Conservation (phyloP, 2,797 vertebrate species). For the Poeciliopsis paucimaculata region DNA sequence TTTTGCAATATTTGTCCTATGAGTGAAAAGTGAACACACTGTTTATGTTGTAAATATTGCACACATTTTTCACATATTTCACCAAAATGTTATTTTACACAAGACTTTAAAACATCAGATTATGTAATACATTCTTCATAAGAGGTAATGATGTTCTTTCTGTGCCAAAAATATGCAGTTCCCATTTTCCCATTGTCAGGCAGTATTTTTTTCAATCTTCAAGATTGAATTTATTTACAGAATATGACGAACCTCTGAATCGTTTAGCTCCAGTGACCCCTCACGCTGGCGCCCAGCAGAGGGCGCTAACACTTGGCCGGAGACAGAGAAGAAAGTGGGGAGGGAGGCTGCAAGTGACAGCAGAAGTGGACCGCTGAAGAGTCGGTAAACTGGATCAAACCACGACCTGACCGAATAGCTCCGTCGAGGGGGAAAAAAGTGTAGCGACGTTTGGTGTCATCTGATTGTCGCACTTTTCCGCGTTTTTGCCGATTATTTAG, state of each 20-base stretch:
- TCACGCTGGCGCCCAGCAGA: conserved; percentile 1
- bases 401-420: conserved; percentile 33
- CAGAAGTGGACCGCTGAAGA: conserved; percentile 50
- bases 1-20: background rate
- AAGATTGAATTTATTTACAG: background rate
- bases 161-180: no score
- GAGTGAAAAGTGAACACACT: background rate
- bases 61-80: no score
- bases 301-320: conserved; percentile 18
- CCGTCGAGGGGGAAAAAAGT: background rate
- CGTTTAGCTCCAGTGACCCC: background rate
- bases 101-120: no score
- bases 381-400: conserved; percentile 37
- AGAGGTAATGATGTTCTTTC: no score
- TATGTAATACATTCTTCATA: no score
- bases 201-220: background rate
- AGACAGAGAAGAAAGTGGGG: conserved; percentile 9
- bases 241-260: background rate
- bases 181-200: no score
- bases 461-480: background rate
- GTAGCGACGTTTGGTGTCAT: background rate
- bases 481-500: background rate
- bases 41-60: background rate
- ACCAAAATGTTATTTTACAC: no score
- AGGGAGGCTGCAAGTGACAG: conserved; percentile 63